phyloP scores from a whole-genome alignment of 64 coral and sea anemone species.

The Montipora capricornis region DNA sequence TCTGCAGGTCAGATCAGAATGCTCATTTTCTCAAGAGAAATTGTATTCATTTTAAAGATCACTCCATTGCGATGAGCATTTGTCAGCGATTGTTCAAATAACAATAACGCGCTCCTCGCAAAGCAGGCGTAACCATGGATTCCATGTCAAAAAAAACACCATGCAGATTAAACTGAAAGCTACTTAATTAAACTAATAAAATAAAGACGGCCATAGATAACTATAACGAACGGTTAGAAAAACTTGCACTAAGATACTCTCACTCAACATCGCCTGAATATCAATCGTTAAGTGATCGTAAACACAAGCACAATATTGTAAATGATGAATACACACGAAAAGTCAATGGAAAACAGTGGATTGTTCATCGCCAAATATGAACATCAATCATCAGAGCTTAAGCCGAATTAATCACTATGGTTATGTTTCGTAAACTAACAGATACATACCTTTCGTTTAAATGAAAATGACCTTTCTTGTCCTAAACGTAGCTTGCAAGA shows the following conservation, averaged over 20 bases:
- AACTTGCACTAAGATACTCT: background rate
- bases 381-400: background rate
- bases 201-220: background rate
- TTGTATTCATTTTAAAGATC: too few species aligned
- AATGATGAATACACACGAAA: background rate
- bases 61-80: background rate
- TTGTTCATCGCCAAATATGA: constrained; percentile 32
- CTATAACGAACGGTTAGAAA: background rate
- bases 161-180: background rate
- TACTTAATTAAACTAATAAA: background rate
- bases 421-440: background rate
- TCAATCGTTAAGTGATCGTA: background rate
- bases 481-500: background rate
- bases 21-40: too few species aligned
- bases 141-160: background rate
- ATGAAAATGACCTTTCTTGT: background rate
- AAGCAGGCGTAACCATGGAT: background rate
- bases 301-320: constrained; percentile 4
- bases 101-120: background rate
- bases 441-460: background rate
- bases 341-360: constrained; percentile 13
- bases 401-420: background rate
- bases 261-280: too few species aligned
- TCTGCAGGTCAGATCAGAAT: too few species aligned
- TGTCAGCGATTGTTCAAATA: background rate